These are phyloP conservation scores for Otocyon megalotis DNA, from an alignment of 2,113 vertebrate genomes.

Conservation along the genomic window DNA sequence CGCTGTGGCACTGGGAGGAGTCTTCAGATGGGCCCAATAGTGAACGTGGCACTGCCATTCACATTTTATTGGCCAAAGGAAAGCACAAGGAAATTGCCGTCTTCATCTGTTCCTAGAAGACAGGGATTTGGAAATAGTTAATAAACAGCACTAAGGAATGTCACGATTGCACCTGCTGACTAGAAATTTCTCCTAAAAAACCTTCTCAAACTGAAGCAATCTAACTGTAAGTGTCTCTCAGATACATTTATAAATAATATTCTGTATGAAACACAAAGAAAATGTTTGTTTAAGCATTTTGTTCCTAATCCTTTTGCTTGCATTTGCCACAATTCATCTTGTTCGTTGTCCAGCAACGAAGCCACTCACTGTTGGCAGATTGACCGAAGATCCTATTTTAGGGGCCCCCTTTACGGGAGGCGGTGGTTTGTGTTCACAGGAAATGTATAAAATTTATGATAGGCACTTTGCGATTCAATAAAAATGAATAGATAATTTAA, in stretches of 20 bases:
- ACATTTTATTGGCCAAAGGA: neutral
- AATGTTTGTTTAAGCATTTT: neutral
- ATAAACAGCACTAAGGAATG: neutral
- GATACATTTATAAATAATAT: neutral
- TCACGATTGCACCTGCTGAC: neutral
- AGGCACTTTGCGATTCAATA: neutral
- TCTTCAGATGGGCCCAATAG: neutral
- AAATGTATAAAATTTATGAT: neutral
- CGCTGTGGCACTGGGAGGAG: fast-evolving
- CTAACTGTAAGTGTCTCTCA: neutral
- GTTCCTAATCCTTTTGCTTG: neutral
- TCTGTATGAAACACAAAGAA: neutral
- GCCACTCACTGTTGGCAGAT: neutral
- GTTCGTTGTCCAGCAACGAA: too few species aligned
- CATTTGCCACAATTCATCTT: neutral
- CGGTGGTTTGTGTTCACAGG: neutral
- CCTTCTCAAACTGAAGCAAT: neutral
- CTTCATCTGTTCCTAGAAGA: neutral
- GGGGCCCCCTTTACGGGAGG: neutral
- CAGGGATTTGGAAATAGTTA: neutral
- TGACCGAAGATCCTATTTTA: neutral
- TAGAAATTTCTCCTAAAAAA: neutral
- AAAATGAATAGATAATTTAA: neutral
- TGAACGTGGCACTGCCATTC: too few species aligned
- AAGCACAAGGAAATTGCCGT: neutral